Evolutionary conservation across 2,888 invertebrate species (phyloP), one percentile per base, ranked within the genome.

Genomic region (Argynnis bischoffii): DNA sequence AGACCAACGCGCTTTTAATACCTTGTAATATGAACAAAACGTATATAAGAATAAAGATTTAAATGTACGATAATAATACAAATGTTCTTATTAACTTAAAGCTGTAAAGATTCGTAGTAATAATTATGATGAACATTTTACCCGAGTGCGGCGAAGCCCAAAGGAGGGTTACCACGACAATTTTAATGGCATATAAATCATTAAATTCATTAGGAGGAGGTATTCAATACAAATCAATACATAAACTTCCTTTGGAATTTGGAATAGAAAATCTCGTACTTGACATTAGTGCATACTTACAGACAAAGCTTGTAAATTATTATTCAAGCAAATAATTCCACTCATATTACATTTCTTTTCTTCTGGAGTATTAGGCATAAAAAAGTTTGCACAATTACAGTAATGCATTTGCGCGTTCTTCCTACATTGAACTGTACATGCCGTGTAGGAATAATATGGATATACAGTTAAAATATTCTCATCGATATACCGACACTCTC

Each of bases 401-500:
- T 93, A 81, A 53, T 88, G 81, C 15, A 95, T 74, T 78, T 96
- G 96, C 0, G 94, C 95, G 64, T 94, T 91, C 81, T 95, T 95
- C 63, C 96, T 93, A 76, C 96, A 96, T 77, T 97, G 95, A 0
- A 96, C 95, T 6, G 94, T 94, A 78, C 96, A 97, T 0, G 96
- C 95, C 47, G 95, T 95, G 74, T 92, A 92, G 60, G 96, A 96
- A 76, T 96, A 96, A 79, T 93, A 92, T 0, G 88, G 87, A 79
- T 95, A 95, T 0, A 95, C 94, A 51, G 90, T 78, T 59, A 92
- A 72, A 50, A 81, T 84, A 73, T 94, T 93, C 83, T 97, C 97
- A 72, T 96, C 94, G 0, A 93, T 93, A 77, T 96, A 97, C 4
- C 95, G 94, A 80, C 97, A 97, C 79, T 95, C 95, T n/a, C 97